Evolutionary conservation across 2,797 vertebrate species (phyloP).

Genomic region (Yasuhikotakia modesta): DNA sequence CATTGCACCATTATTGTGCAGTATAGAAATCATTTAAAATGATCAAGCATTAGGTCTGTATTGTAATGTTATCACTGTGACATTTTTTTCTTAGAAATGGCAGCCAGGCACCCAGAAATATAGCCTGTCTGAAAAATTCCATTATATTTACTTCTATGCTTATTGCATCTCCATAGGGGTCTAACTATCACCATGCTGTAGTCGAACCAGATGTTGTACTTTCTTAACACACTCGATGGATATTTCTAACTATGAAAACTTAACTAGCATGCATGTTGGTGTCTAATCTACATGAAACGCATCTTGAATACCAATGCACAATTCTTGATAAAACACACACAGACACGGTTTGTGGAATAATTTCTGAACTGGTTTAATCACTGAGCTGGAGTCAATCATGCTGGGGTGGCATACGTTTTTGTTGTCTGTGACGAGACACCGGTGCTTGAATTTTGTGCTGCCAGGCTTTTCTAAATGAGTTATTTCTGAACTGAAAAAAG

Average conservation of each 20-base stretch:
- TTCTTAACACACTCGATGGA: not conserved
- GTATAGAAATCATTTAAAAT: no score
- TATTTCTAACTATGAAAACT: not conserved
- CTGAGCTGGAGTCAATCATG: constrained; percentile 3
- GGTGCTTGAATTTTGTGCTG: constrained; percentile 29
- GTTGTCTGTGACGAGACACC: not conserved
- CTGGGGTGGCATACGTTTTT: not conserved
- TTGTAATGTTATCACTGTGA: not conserved
- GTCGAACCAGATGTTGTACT: constrained; percentile 1
- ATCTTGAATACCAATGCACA: not conserved
- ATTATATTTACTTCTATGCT: constrained; percentile 1
- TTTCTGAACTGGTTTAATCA: not conserved
- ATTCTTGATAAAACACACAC: not conserved
- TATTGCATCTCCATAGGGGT: not conserved
- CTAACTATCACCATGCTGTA: not conserved
- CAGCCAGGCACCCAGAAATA: not conserved
- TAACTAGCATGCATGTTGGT: constrained; percentile 26
- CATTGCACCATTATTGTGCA: not conserved
- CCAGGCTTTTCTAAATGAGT: constrained; percentile 44
- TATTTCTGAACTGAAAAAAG: constrained; percentile 34
- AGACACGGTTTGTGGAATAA: constrained; percentile 7
- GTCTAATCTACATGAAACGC: not conserved
- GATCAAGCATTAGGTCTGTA: no score
- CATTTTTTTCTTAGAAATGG: not conserved
- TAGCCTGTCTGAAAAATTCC: not conserved